Conservation (phyloP, 2,888 invertebrate genomes). For the Melieria omissa region DNA sequence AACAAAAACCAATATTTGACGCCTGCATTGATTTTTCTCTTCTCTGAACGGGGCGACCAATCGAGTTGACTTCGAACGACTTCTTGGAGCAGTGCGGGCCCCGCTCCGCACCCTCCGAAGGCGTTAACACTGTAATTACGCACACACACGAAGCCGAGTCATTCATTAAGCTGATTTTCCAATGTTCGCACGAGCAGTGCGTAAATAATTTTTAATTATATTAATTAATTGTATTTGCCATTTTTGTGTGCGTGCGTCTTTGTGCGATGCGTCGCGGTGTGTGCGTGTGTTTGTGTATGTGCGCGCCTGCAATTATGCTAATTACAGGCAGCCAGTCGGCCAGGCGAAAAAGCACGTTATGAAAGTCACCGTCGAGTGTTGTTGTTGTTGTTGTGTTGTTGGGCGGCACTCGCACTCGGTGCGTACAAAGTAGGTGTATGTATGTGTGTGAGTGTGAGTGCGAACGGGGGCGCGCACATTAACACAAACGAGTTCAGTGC, state of each 20-base stretch:
- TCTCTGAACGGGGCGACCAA: neutral
- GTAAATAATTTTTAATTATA: constrained; percentile 8
- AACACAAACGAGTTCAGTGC: too few relatives aligned
- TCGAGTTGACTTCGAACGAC: too few relatives aligned
- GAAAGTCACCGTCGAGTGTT: neutral
- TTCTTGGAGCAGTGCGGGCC: neutral
- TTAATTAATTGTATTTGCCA: constrained; percentile 5
- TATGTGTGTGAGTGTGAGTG: too few relatives aligned
- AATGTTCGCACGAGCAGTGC: neutral
- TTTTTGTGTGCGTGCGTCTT: neutral
- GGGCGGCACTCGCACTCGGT: neutral
- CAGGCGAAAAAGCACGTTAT: neutral
- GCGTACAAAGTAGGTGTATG: too few relatives aligned
- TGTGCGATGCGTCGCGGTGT: neutral
- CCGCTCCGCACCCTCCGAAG: neutral
- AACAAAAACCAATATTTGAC: neutral
- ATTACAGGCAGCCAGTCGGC: neutral
- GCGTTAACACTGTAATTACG: neutral
- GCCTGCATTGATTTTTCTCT: neutral
- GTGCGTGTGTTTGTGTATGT: neutral
- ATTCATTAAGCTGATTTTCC: neutral
- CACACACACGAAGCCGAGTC: neutral
- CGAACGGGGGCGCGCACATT: too few relatives aligned
- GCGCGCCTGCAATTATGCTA: neutral
- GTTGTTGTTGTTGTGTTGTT: neutral